Evolutionary conservation across 2,797 vertebrate genomes (phyloP).

Genomic region (Arnoldichthys spilopterus): DNA sequence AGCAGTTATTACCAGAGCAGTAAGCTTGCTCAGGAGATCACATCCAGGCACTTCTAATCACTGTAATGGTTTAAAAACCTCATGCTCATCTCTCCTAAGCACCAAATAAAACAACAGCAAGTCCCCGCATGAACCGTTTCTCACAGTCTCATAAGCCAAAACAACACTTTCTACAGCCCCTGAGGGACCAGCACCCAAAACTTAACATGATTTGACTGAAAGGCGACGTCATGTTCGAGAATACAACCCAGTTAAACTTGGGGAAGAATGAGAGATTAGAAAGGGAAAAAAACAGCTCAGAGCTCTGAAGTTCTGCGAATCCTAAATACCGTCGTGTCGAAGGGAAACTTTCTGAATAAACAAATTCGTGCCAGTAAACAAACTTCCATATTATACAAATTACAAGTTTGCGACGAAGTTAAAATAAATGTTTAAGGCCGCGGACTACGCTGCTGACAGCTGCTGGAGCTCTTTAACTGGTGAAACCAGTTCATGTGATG

Average conservation of each 20-base stretch:
- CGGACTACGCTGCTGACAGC: not conserved
- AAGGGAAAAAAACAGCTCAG: not conserved
- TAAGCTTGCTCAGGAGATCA: constrained; percentile 82
- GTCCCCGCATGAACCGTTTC: constrained; percentile 45
- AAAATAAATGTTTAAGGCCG: constrained; percentile 15
- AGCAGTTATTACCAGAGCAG: constrained; percentile 77
- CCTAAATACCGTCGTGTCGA: not conserved
- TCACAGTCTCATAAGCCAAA: constrained; percentile 40
- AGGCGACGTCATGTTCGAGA: constrained; percentile 23
- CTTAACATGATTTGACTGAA: constrained; percentile 51
- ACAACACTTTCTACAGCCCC: constrained; percentile 37
- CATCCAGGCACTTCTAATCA: constrained; percentile 81
- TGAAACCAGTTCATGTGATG: too few species aligned
- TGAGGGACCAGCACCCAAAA: constrained; percentile 29
- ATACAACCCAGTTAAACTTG: constrained; percentile 22
- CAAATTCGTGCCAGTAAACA: constrained; percentile 8
- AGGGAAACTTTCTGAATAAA: constrained; percentile 19
- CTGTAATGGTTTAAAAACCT: constrained; percentile 79
- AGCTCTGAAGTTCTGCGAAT: constrained; percentile 38
- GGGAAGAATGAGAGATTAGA: constrained; percentile 28
- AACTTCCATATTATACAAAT: constrained; percentile 25
- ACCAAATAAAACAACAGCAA: constrained; percentile 51
- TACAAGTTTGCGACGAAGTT: constrained; percentile 26
- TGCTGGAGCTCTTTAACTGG: not conserved
- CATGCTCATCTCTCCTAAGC: constrained; percentile 54